Base-by-base conservation (phyloP, 2,797 vertebrate genomes). In the Crocidura indochinensis region DNA sequence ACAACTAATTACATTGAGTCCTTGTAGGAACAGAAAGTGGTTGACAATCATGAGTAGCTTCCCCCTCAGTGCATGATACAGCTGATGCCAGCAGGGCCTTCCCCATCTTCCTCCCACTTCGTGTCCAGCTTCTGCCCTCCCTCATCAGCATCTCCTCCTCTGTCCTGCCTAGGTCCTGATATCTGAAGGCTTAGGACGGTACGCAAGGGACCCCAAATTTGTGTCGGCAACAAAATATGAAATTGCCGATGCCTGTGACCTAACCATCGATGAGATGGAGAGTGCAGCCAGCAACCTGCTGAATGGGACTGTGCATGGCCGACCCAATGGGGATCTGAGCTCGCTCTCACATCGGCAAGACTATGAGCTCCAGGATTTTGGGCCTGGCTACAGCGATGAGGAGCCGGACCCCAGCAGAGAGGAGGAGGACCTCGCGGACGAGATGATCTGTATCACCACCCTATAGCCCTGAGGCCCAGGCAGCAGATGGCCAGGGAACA, bases 261-360 rank as follows among this genome's bases (percentile, higher is more conserved):
- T 99, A 98, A 99, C 99, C n/a, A 99, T 99, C 83, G 99, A 99
- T 0, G 99, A 99, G 98, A 99, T 99, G 99, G 99, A 99, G 97
- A 99, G 99, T 14, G 99, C 99, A 11, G 99, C 99, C 88, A 99
- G 99, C 97, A 99, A 98, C 94, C 98, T 99, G 96, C 98, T 99
- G 94, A 99, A 99, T 0, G 99, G 99, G 76, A 98, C 98, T 22
- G 97, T 99, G 64, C 96, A 98, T 62, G 98, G 98, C 0, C 97
- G 96, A 71, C 97, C 98, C 82, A 99, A 98, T 0, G 98, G 99
- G 90, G 98, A 99, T 90, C 96, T 98, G 97, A 99, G 99, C 94
- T 98, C 99, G 4, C 81, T 98, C 94, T 96, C 99, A 92, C 98
- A 95, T 93, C 98, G 97, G 88, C 98, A 98, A 96, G 99, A 99